Evolutionary conservation across 2,113 vertebrate genomes (phyloP), one percentile per base, ranked within the genome.

Genomic region (Ascaphus truei): DNA sequence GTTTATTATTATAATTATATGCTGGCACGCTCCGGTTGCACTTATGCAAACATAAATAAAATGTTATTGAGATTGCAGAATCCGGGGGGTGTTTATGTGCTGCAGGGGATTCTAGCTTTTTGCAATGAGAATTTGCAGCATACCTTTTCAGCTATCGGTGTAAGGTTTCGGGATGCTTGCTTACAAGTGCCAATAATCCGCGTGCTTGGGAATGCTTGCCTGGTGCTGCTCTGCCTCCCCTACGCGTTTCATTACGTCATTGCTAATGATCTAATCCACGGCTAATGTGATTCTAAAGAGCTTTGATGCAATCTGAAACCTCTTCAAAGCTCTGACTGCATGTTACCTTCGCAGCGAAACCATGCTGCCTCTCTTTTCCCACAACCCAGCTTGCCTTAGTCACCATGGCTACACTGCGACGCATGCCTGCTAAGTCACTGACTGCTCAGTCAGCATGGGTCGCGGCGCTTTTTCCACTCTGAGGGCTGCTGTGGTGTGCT

Each of bases 401-500:
- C 68, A 56, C 62, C 6, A 0, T 69, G 16, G 67, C 4, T 60
- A 20, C 51, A 15, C 41, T 57, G 37, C 52, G 76, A 69, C 57
- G 51, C 52, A 65, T 68, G 72, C 53, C 72, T 71, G 51, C 58
- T 48, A 47, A 13, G 9, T 55, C 63, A 72, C 37, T 79, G 2
- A 4, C 77, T 65, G 74, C 71, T 61, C 71, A 53, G 58, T 74
- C 79, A 62, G 62, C 77, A 72, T 72, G 60, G 30, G 65, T 73
- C 75, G 73, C 68, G 75, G 26, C 77, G 59, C 80, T 84, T 71
- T 51, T 59, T 69, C 66, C 56, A 61, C 67, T 83, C 75, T 86
- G 75, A 84, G 81, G 79, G 77, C 91, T 88, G 77, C 88, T 85
- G 76, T 84, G 85, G 83, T 80, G 76, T 81, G 66, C 72, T 75